Conservation (phyloP, 2,113 vertebrate genomes). For the Macquaria ambigua region DNA sequence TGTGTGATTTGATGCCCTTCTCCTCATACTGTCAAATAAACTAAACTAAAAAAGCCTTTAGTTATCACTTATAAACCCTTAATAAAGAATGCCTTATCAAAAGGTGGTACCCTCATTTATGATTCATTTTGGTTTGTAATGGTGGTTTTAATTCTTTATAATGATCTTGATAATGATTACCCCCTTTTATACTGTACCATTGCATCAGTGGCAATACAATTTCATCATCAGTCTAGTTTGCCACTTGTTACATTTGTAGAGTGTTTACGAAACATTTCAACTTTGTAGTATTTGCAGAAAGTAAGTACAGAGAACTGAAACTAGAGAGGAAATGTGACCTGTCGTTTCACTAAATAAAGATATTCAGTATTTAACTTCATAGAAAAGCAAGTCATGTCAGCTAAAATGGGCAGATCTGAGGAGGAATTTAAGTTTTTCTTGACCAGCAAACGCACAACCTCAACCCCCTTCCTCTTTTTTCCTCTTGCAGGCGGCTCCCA, state of each 20-base stretch:
- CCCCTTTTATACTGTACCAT: not conserved
- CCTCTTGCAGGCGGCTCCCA: constrained; percentile 63
- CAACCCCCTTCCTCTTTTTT: constrained; percentile 51
- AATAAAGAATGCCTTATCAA: not conserved
- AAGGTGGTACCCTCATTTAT: not conserved
- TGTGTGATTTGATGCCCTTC: not conserved
- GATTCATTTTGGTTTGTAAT: not conserved
- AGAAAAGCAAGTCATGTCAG: not conserved
- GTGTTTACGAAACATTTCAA: not conserved
- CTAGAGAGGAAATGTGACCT: not conserved
- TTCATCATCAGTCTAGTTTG: not conserved
- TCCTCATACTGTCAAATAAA: not conserved
- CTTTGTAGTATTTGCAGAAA: not conserved
- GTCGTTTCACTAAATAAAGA: not conserved
- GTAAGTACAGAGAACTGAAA: not conserved
- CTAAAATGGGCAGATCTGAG: constrained; percentile 25
- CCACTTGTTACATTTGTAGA: not conserved
- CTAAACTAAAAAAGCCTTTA: not conserved
- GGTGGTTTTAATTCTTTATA: not conserved
- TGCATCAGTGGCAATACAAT: not conserved
- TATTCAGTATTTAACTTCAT: not conserved
- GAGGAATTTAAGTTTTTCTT: constrained; percentile 46
- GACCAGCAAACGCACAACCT: constrained; percentile 48
- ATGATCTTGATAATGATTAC: not conserved
- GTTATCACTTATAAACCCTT: not conserved